Percentiles rank a stretch among this genome's conserved stretches.
Evolutionary conservation across 2,888 invertebrate genomes (phyloP).

Genomic region (Drosophila hamatofila): DNA sequence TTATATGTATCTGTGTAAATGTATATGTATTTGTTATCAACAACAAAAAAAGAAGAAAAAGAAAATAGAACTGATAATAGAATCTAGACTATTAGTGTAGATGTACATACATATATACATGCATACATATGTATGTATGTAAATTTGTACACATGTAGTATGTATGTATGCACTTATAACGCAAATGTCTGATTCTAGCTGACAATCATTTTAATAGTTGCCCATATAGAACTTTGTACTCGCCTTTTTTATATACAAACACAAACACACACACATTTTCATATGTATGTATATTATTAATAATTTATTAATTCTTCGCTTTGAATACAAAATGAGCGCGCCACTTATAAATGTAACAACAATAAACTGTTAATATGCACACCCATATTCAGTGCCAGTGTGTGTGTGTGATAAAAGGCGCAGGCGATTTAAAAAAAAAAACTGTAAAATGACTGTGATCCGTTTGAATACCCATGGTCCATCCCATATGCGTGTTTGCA

Average conservation of each 20-base stretch:
- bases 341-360: slow-evolving; percentile 29
- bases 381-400: background rate
- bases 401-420: slow-evolving; percentile 13
- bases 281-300: slow-evolving; percentile 13
- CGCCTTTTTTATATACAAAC: background rate
- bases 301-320: slow-evolving; percentile 39
- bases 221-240: slow-evolving; percentile 40
- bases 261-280: background rate
- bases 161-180: slow-evolving; percentile 26
- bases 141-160: background rate
- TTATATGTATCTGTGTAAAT: slow-evolving; percentile 13
- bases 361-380: slow-evolving; percentile 13
- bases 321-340: slow-evolving; percentile 29
- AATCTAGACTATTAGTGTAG: slow-evolving; percentile 37
- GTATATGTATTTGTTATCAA: slow-evolving; percentile 37
- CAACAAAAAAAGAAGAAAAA: background rate
- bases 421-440: slow-evolving; percentile 15
- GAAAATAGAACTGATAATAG: slow-evolving; percentile 42
- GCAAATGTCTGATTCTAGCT: slow-evolving; percentile 37
- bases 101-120: background rate
- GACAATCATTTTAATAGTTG: slow-evolving; percentile 52
- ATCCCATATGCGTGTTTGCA: slow-evolving; percentile 21
- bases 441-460: slow-evolving; percentile 22
- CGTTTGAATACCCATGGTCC: slow-evolving; percentile 11
- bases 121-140: background rate